phyloP scores from a whole-genome alignment of 2,888 invertebrate genomes.

The Mechanitis messenoides region DNA sequence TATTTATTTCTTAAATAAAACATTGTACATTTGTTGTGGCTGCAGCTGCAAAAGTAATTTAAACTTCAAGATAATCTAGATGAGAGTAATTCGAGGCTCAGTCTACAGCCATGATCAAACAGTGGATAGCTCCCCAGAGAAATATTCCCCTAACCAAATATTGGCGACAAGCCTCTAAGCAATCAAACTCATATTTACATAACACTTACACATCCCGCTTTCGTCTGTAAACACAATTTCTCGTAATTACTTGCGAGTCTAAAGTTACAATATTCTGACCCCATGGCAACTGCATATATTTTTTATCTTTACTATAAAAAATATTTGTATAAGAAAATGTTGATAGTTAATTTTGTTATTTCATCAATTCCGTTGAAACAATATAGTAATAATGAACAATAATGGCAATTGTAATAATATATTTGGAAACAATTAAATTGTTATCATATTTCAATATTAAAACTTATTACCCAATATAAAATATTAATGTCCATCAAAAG shows the following conservation, averaged over 20 bases:
- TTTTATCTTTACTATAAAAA: neutral
- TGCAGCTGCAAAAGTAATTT: slow-evolving; percentile 15
- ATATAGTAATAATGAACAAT: too few relatives aligned
- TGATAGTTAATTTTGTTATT: too few relatives aligned
- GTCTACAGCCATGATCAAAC: slow-evolving; percentile 16
- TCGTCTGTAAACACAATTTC: slow-evolving; percentile 19
- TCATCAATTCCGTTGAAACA: too few relatives aligned
- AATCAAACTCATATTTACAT: slow-evolving; percentile 27
- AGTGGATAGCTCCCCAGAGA: slow-evolving; percentile 50
- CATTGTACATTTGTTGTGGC: neutral
- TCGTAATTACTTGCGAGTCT: slow-evolving; percentile 3
- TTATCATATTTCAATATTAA: too few relatives aligned
- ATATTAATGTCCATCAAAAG: too few relatives aligned
- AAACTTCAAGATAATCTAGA: slow-evolving; percentile 51
- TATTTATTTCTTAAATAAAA: too few relatives aligned
- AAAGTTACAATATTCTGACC: neutral
- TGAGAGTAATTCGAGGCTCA: slow-evolving; percentile 35
- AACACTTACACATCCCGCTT: slow-evolving; percentile 22
- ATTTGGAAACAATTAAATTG: too few relatives aligned
- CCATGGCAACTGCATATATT: neutral
- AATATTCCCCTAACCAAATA: slow-evolving; percentile 40
- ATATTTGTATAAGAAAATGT: too few relatives aligned
- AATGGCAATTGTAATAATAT: too few relatives aligned
- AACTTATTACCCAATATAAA: too few relatives aligned
- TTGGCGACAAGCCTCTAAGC: slow-evolving; percentile 20